phyloP scores from a whole-genome alignment of 92 coral and sea anemone species.

The Phenganax marumi region DNA sequence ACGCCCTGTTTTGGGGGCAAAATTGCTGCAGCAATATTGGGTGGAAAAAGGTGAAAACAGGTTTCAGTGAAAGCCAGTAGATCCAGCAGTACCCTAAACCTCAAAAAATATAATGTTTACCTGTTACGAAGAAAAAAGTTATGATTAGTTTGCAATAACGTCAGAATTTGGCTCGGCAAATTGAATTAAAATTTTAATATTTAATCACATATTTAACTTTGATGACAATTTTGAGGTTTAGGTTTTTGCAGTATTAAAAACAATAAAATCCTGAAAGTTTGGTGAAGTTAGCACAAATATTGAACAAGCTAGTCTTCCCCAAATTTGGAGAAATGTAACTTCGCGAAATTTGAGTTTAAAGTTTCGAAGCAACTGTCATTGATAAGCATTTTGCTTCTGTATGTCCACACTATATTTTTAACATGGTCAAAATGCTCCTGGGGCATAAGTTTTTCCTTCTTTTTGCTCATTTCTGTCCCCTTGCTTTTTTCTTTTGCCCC shows the following conservation, averaged over 20 bases:
- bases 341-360: neutral
- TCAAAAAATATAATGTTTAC: neutral
- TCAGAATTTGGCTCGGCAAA: neutral
- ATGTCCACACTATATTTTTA: neutral
- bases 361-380: neutral
- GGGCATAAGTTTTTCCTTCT: neutral
- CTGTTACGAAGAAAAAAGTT: neutral
- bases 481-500: neutral
- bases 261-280: neutral
- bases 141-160: neutral
- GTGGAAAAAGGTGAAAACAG: too few species aligned
- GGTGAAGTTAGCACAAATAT: neutral
- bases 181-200: neutral
- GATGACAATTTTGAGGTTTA: neutral
- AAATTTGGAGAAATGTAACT: neutral
- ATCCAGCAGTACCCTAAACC: neutral
- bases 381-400: constrained; percentile 7
- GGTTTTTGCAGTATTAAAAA: neutral
- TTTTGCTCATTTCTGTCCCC: neutral
- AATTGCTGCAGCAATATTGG: neutral
- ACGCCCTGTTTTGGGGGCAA: neutral
- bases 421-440: neutral
- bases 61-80: neutral
- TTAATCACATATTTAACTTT: neutral
- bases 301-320: neutral